Percentiles rank a stretch among this genome's conserved stretches.
Evolutionary conservation across 2,797 vertebrate species (phyloP).

Genomic region (Otolemur crassicaudatus): DNA sequence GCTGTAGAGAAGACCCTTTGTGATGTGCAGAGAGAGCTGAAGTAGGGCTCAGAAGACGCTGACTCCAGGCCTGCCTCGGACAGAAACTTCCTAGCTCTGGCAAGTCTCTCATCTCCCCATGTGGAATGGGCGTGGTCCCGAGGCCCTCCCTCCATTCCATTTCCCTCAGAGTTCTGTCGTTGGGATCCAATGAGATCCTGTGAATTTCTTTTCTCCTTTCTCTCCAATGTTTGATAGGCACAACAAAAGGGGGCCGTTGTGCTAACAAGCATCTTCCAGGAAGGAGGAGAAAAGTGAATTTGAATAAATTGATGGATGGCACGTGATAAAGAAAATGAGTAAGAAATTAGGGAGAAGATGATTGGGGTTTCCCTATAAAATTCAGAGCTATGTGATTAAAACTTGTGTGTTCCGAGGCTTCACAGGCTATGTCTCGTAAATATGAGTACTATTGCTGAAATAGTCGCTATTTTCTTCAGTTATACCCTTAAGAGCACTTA

Average conservation of each 20-base stretch:
- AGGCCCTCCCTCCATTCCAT: not conserved
- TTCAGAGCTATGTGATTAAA: constrained; percentile 41
- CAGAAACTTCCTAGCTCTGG: not conserved
- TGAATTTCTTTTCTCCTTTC: constrained; percentile 4
- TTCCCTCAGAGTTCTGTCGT: not conserved
- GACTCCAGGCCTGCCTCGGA: not conserved
- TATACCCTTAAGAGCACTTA: not conserved
- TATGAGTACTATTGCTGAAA: constrained; percentile 49
- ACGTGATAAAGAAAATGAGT: not conserved
- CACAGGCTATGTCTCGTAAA: not conserved
- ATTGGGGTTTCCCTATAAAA: not conserved
- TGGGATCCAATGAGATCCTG: not conserved
- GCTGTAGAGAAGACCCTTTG: not conserved
- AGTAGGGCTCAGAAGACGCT: not conserved
- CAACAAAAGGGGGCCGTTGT: not conserved
- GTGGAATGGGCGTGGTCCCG: not conserved
- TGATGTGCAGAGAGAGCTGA: not conserved
- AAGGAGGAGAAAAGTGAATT: constrained; percentile 25
- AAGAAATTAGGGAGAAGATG: not conserved
- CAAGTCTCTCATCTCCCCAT: not conserved
- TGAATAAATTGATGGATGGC: not conserved
- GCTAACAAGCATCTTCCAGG: not conserved
- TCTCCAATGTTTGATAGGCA: not conserved
- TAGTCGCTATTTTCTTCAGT: constrained; percentile 36
- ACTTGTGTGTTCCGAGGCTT: not conserved